Percentiles rank a stretch among this genome's conserved stretches.
phyloP scores from a whole-genome alignment of 2,113 vertebrate species.

The Ceyx cyanopectus region DNA sequence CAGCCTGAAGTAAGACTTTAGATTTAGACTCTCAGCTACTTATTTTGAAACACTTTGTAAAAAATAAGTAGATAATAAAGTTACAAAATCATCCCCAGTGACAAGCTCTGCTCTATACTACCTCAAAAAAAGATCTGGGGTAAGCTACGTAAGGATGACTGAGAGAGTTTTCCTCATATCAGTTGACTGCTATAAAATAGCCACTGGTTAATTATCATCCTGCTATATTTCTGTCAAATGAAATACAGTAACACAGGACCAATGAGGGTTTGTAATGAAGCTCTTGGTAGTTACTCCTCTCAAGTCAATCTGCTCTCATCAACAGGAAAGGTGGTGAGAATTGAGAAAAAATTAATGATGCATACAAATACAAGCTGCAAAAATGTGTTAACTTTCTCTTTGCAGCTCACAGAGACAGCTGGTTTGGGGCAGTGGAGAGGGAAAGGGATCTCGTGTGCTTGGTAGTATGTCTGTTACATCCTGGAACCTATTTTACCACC shows the following conservation, averaged over 20 bases:
- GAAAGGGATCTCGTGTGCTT: neutral
- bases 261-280: neutral
- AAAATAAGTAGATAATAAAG: neutral
- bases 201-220: constrained; percentile 4
- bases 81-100: neutral
- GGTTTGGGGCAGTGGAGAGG: neutral
- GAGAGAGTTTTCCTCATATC: neutral
- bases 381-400: neutral
- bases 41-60: neutral
- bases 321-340: constrained; percentile 16
- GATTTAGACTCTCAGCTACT: neutral
- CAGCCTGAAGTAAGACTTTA: neutral
- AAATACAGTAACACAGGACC: neutral
- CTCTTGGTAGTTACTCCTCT: constrained; percentile 32
- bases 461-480: neutral
- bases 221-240: constrained; percentile 34
- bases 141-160: neutral
- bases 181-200: neutral
- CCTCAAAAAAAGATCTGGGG: neutral
- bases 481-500: neutral
- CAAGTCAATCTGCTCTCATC: constrained; percentile 42
- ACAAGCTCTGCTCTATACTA: neutral
- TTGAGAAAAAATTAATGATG: constrained; percentile 13
- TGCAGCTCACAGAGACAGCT: neutral
- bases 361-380: neutral